Conservation (phyloP, 2,888 invertebrate genomes). For the Hirtodrosophila histrioides region DNA sequence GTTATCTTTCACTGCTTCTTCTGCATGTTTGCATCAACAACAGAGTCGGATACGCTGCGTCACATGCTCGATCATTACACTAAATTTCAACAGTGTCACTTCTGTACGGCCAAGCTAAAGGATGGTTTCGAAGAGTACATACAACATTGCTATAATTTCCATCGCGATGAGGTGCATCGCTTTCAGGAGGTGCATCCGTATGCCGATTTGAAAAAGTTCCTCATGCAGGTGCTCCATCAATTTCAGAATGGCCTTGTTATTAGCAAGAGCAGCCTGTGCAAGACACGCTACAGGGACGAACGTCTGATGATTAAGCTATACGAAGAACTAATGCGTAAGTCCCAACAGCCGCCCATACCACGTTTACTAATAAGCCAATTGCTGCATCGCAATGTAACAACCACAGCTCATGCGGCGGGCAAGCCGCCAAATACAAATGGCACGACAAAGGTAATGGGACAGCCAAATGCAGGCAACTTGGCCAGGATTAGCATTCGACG, state of each 20-base stretch:
- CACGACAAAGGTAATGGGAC: no score
- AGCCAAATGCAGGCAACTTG: no score
- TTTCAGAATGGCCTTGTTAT: slow-evolving; percentile 81
- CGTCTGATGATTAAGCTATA: slow-evolving; percentile 56
- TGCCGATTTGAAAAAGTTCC: slow-evolving; percentile 55
- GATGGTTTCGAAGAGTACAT: slow-evolving; percentile 73
- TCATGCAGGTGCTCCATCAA: slow-evolving; percentile 69
- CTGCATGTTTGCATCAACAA: slow-evolving; percentile 83
- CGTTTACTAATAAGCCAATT: slow-evolving; percentile 57
- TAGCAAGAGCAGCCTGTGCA: slow-evolving; percentile 68
- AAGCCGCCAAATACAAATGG: no score
- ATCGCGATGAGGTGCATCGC: slow-evolving; percentile 52
- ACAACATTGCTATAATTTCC: slow-evolving; percentile 74
- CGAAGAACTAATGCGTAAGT: slow-evolving; percentile 66
- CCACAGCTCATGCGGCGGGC: neutral
- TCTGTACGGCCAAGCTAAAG: slow-evolving; percentile 48
- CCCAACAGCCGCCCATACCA: slow-evolving; percentile 75
- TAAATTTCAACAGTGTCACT: slow-evolving; percentile 65
- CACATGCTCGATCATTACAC: slow-evolving; percentile 84
- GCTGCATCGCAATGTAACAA: neutral
- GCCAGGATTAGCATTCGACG: slow-evolving; percentile 24
- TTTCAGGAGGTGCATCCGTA: slow-evolving; percentile 62
- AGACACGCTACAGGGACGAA: slow-evolving; percentile 60
- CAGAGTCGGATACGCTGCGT: slow-evolving; percentile 77
- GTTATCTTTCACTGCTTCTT: slow-evolving; percentile 85